phyloP scores from a whole-genome alignment of 1,140 invertebrate species.

The Harlomillsia oculata region DNA sequence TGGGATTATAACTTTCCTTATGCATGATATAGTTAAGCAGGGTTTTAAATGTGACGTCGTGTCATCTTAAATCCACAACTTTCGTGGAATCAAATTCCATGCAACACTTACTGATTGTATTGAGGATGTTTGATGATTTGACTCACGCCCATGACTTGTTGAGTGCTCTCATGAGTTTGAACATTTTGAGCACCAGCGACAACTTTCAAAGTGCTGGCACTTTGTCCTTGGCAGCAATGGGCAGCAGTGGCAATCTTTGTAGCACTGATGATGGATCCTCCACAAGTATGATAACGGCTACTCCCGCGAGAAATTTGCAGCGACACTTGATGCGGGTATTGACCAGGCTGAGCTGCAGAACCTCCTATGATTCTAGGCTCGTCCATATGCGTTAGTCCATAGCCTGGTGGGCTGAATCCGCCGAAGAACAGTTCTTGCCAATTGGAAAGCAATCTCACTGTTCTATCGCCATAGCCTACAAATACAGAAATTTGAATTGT shows the following conservation, averaged over 20 bases:
- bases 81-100: no score
- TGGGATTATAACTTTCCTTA: not conserved
- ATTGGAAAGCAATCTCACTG: not conserved
- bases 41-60: no score
- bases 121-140: constrained; percentile 43
- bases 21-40: no score
- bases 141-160: constrained; percentile 42
- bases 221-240: constrained; percentile 16
- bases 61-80: no score
- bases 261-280: constrained; percentile 5
- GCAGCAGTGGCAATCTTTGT: constrained; percentile 10
- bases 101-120: constrained; percentile 43
- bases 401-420: constrained; percentile 4
- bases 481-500: no score
- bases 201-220: constrained; percentile 21
- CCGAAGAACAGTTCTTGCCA: constrained; percentile 4
- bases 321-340: constrained; percentile 14
- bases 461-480: not conserved
- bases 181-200: constrained; percentile 41
- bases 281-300: not conserved
- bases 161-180: constrained; percentile 38
- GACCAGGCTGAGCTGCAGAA: not conserved
- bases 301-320: not conserved
- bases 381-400: not conserved
- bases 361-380: constrained; percentile 11